These are phyloP conservation scores for Galagoides demidoff DNA, from an alignment of 2,797 vertebrate species.

Conservation along the genomic window DNA sequence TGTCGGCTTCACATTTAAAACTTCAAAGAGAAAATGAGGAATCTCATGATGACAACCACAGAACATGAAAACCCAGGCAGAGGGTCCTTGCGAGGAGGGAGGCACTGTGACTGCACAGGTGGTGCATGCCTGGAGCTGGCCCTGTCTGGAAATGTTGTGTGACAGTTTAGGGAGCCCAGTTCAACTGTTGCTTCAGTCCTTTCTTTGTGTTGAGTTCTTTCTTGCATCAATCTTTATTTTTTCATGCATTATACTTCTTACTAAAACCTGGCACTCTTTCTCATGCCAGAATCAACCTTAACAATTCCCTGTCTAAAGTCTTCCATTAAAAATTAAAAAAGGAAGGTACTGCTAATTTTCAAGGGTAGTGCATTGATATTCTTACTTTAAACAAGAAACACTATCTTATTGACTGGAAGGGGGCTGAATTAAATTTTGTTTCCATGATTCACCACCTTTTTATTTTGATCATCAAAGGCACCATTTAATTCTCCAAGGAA, in stretches of 20 bases:
- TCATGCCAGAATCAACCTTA: background rate
- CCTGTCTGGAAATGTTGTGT: background rate
- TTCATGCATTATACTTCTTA: background rate
- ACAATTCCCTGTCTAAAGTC: background rate
- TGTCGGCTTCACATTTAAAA: background rate
- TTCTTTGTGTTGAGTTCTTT: background rate
- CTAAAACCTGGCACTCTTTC: conserved; percentile 18
- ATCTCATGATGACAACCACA: background rate
- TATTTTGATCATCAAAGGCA: conserved; percentile 56
- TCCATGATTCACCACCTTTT: background rate
- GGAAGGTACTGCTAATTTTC: background rate
- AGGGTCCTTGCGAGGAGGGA: accelerated
- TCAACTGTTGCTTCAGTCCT: background rate
- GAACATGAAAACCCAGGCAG: background rate
- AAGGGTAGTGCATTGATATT: background rate
- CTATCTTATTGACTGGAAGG: conserved; percentile 14
- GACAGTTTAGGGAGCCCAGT: background rate
- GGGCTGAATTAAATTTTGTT: conserved; percentile 39
- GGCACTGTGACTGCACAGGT: background rate
- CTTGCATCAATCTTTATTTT: background rate
- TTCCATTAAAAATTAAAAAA: conserved; percentile 22
- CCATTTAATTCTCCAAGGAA: conserved; percentile 46
- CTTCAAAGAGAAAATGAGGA: background rate
- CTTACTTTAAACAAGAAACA: conserved; percentile 48
- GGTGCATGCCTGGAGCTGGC: background rate